phyloP scores from a whole-genome alignment of 2,113 vertebrate species.

The Etheostoma cragini region DNA sequence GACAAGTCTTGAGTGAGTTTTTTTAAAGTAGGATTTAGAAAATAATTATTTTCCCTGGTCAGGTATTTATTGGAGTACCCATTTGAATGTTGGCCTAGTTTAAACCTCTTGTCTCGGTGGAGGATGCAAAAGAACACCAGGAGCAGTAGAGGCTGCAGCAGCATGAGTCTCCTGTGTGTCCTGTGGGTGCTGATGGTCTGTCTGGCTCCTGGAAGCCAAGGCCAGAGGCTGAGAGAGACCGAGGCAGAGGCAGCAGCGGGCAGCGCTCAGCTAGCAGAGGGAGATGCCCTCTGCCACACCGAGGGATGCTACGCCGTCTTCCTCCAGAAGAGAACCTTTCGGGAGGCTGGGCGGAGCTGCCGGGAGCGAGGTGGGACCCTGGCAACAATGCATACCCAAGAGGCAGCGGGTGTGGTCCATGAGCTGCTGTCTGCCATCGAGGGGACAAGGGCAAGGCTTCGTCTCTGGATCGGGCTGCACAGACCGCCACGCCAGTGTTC shows the following conservation, averaged over 20 bases:
- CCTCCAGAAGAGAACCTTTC: constrained; percentile 85
- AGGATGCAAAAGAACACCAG: constrained; percentile 59
- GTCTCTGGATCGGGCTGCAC: constrained; percentile 92
- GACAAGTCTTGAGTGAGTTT: constrained; percentile 2
- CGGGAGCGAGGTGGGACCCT: constrained; percentile 88
- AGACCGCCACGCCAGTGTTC: constrained; percentile 90
- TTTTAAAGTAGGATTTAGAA: constrained; percentile 9
- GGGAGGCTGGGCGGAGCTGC: constrained; percentile 90
- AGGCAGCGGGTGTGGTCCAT: constrained; percentile 86
- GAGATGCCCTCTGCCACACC: constrained; percentile 83
- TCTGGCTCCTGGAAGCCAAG: constrained; percentile 60
- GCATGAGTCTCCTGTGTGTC: constrained; percentile 60
- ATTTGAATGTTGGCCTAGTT: constrained; percentile 65
- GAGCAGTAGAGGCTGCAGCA: constrained; percentile 54
- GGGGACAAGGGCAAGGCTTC: constrained; percentile 66
- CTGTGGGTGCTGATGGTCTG: constrained; percentile 68
- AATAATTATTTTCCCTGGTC: not conserved
- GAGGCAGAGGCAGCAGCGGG: constrained; percentile 61
- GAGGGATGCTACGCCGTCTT: constrained; percentile 89
- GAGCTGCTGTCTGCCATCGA: constrained; percentile 80
- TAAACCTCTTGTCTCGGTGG: constrained; percentile 40
- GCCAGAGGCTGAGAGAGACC: constrained; percentile 63
- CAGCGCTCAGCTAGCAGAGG: constrained; percentile 69
- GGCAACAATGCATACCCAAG: constrained; percentile 84
- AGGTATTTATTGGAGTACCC: constrained; percentile 35